phyloP scores from a whole-genome alignment of 2,888 invertebrate species.

The Temnothorax unifasciatus region DNA sequence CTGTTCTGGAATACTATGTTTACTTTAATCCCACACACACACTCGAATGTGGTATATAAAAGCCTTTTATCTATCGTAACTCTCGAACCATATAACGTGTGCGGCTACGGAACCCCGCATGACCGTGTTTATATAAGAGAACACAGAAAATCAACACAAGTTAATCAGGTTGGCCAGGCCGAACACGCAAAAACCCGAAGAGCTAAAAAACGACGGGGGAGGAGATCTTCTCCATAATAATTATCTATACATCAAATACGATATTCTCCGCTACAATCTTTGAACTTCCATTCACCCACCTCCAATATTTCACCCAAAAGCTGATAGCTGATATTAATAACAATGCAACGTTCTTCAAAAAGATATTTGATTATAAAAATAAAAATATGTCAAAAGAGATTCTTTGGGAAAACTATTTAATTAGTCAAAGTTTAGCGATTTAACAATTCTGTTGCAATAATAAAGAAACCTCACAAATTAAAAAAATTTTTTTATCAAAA shows the following conservation, averaged over 20 bases:
- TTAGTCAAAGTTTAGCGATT: neutral
- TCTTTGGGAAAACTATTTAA: neutral
- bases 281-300: neutral
- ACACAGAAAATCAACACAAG: slow-evolving; percentile 67
- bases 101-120: slow-evolving; percentile 23
- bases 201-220: neutral
- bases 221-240: neutral
- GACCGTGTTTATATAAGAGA: slow-evolving; percentile 55
- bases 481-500: too few relatives aligned
- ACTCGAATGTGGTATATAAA: slow-evolving; percentile 27
- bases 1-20: slow-evolving; percentile 32
- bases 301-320: neutral
- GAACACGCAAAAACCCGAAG: slow-evolving; percentile 10
- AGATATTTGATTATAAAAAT: neutral
- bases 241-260: slow-evolving; percentile 2
- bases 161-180: slow-evolving; percentile 47
- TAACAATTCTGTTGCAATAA: neutral
- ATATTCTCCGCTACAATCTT: neutral
- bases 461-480: too few relatives aligned
- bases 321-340: neutral
- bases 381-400: neutral
- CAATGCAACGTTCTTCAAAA: neutral
- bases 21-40: slow-evolving; percentile 19
- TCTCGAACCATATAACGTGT: slow-evolving; percentile 48
- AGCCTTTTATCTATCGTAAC: slow-evolving; percentile 57